Evolutionary conservation across 2,888 invertebrate genomes (phyloP).

Genomic region (Agonopterix subpropinquella): DNA sequence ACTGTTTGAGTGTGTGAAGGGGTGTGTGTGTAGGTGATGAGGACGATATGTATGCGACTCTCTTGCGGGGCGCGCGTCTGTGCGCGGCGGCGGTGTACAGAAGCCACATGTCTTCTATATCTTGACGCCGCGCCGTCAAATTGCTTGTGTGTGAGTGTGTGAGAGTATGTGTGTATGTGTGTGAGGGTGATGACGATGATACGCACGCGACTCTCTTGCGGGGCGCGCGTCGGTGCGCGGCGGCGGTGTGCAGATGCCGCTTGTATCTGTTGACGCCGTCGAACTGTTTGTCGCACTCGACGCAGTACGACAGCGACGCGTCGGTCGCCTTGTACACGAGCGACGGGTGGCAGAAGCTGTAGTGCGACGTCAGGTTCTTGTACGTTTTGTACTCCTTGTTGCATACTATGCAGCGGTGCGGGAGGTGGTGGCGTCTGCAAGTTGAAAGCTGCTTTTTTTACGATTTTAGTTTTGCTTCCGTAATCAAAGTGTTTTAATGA

Average conservation of each 20-base stretch:
- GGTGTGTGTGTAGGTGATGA: no score
- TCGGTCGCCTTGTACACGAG: slow-evolving; percentile 11
- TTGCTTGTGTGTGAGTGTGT: slow-evolving; percentile 20
- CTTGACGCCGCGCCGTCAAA: slow-evolving; percentile 26
- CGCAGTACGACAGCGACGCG: slow-evolving; percentile 40
- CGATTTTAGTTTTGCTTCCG: no score
- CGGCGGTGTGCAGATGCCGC: slow-evolving; percentile 35
- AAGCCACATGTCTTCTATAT: slow-evolving; percentile 33
- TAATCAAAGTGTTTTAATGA: no score
- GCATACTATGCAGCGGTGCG: slow-evolving; percentile 27
- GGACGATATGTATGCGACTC: slow-evolving; percentile 19
- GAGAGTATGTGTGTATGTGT: no score
- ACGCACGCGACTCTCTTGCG: slow-evolving; percentile 23
- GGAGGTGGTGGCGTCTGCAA: slow-evolving; percentile 31
- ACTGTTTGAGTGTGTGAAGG: slow-evolving; percentile 20
- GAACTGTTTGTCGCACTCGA: slow-evolving; percentile 50
- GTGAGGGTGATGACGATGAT: no score
- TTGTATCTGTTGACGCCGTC: slow-evolving; percentile 32
- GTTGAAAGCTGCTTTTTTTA: no score
- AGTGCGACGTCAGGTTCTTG: slow-evolving; percentile 19
- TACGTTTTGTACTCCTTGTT: slow-evolving; percentile 18
- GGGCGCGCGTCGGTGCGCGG: slow-evolving; percentile 27
- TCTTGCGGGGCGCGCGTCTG: slow-evolving; percentile 19
- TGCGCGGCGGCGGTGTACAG: slow-evolving; percentile 35
- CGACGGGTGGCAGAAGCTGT: slow-evolving; percentile 23